phyloP scores from a whole-genome alignment of 2,113 vertebrate genomes.

The Petrocephalus microphthalmus region DNA sequence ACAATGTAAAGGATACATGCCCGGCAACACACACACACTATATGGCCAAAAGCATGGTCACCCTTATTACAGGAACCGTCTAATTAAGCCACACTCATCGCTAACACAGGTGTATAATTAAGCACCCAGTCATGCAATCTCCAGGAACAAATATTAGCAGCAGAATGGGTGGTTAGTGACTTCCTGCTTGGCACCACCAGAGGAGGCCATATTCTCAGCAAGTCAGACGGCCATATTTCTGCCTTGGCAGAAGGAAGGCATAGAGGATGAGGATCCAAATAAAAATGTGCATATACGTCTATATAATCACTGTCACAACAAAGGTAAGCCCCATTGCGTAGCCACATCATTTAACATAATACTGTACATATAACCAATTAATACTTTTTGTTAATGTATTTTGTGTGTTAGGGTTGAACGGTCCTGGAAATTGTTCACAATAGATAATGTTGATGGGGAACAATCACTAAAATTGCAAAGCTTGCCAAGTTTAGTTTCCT shows the following conservation, averaged over 20 bases:
- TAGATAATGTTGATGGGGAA: too few relatives aligned
- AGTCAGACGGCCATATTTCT: background rate
- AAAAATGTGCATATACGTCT: too few relatives aligned
- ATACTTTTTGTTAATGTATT: too few relatives aligned
- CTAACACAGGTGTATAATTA: background rate
- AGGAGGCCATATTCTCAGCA: background rate
- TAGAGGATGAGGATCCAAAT: too few relatives aligned
- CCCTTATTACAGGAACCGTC: background rate
- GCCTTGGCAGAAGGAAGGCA: background rate
- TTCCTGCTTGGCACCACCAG: background rate
- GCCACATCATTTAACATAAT: too few relatives aligned
- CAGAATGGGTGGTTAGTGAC: background rate
- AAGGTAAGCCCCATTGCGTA: too few relatives aligned
- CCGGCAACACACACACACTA: background rate
- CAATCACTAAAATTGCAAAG: too few relatives aligned
- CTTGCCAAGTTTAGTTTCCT: too few relatives aligned
- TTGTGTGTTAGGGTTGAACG: too few relatives aligned
- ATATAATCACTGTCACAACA: too few relatives aligned
- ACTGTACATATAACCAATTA: too few relatives aligned
- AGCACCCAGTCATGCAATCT: background rate
- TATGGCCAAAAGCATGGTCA: background rate
- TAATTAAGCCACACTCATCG: background rate
- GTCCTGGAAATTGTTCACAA: too few relatives aligned
- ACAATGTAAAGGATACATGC: background rate
- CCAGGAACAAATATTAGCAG: background rate